Base-by-base conservation (phyloP, 2,113 vertebrate species). In the Tangachromis dhanisi region DNA sequence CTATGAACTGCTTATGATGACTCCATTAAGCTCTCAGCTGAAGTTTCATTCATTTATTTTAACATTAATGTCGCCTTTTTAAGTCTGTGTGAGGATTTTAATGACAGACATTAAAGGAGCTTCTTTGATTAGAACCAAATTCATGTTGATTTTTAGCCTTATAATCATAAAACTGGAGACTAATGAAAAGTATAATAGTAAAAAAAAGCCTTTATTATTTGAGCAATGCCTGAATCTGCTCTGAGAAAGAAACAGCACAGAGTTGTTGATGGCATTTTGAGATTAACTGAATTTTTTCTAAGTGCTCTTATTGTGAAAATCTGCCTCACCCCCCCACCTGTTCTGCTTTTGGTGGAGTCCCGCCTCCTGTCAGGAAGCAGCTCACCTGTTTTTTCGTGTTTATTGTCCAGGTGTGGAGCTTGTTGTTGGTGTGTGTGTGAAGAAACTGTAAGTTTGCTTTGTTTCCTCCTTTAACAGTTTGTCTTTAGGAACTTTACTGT, bases 241-340 rank as follows among this genome's bases (percentile, higher is more conserved):
- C 49, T 10, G 1, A 53, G 49, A 53, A n/a, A 53, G 19, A 53
- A n/a, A 53, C 10, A 21, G 9, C 51, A 54, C 51, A 54, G 3
- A 54, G n/a, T 2, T 54, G 51, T 54, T 21, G n/a, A 21, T 54
- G 51, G 1, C 51, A 54, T 11, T 21, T 54, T 54, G 5, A 54
- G 9, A 21, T 54, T 21, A 54, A 54, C 51, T 21, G 51, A 7
- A 4, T 54, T 54, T 21, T 53, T 53, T 21, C 9, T 2, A 54
- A 54, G 9, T 21, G 2, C 1, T 1, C 51, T 54, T 1, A 21
- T 54, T 21, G 51, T 54, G 51, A 0, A 21, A 7, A 54, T 6
- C n/a, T 21, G 3, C 9, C 10, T 40, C 38, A 2, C 3, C 9
- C 3, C 51, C 5, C 51, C 19, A 0, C 51, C 19, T 6, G 51